Percentiles rank a stretch among this genome's conserved stretches.
Evolutionary conservation across 2,797 vertebrate species (phyloP).

Genomic region (Allochrocebus solatus): DNA sequence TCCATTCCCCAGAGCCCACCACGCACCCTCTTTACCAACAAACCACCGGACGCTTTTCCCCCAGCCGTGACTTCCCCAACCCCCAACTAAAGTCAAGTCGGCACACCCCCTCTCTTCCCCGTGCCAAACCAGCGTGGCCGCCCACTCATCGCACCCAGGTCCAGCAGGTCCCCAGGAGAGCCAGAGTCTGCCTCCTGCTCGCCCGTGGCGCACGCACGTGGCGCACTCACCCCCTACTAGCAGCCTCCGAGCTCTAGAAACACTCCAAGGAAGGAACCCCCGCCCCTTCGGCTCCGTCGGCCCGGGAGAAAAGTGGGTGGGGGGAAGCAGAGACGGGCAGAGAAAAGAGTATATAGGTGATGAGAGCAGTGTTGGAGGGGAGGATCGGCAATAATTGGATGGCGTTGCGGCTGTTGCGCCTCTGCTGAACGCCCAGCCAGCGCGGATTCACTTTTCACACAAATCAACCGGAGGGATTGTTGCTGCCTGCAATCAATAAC

Average conservation of each 20-base stretch:
- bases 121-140: neutral
- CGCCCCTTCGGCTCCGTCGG: constrained; percentile 16
- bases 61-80: neutral
- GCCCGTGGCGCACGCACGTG: constrained; percentile 61
- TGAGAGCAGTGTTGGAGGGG: neutral
- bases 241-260: constrained; percentile 50
- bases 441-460: constrained; percentile 46
- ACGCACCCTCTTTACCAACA: neutral
- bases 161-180: neutral
- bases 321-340: neutral
- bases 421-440: constrained; percentile 45
- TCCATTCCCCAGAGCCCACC: neutral
- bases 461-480: constrained; percentile 42
- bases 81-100: neutral
- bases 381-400: constrained; percentile 41
- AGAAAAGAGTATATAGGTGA: neutral
- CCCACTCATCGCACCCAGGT: neutral
- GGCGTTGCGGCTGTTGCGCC: constrained; percentile 26
- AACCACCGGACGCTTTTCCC: neutral
- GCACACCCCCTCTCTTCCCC: neutral
- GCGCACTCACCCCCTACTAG: constrained; percentile 56
- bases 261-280: constrained; percentile 22
- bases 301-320: neutral
- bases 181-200: neutral
- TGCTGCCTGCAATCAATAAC: constrained; percentile 57